Conservation (phyloP, 2,797 vertebrate species). For the Hybognathus amarus region DNA sequence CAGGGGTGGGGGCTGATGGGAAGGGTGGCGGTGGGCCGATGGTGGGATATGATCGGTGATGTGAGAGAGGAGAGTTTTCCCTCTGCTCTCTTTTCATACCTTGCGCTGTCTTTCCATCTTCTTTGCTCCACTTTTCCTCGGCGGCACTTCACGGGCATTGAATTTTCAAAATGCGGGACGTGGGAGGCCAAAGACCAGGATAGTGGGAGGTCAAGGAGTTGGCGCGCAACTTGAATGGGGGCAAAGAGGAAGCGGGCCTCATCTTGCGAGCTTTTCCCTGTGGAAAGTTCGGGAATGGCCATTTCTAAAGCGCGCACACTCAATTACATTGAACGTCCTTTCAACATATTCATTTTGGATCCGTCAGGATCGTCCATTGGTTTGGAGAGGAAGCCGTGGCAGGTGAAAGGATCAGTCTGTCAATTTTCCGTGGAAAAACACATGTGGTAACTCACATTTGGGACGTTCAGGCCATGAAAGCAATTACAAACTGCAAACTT, state of each 20-base stretch:
- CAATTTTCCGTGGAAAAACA: constrained; percentile 34
- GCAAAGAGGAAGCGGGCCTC: constrained; percentile 72
- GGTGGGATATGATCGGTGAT: constrained; percentile 54
- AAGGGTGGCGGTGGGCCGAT: constrained; percentile 16
- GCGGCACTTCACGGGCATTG: constrained; percentile 22
- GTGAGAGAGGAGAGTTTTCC: constrained; percentile 60
- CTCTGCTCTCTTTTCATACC: constrained; percentile 51
- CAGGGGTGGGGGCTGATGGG: constrained; percentile 39
- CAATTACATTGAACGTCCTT: constrained; percentile 52
- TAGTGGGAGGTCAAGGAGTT: constrained; percentile 70
- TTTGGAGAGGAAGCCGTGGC: constrained; percentile 49
- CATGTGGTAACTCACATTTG: constrained; percentile 62
- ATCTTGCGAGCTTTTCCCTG: constrained; percentile 68
- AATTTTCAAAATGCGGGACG: constrained; percentile 66
- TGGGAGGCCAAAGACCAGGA: constrained; percentile 65
- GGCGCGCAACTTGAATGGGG: constrained; percentile 67
- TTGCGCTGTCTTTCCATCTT: constrained; percentile 26
- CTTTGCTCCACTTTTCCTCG: constrained; percentile 38
- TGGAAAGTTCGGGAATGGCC: constrained; percentile 59
- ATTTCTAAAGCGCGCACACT: constrained; percentile 45
- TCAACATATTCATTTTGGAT: constrained; percentile 52
- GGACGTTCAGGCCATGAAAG: constrained; percentile 11
- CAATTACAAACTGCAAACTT: constrained; percentile 46
- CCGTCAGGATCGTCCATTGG: constrained; percentile 50
- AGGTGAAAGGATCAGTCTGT: constrained; percentile 48